Conservation (phyloP, 2,113 vertebrate species). For the Mobula hypostoma region DNA sequence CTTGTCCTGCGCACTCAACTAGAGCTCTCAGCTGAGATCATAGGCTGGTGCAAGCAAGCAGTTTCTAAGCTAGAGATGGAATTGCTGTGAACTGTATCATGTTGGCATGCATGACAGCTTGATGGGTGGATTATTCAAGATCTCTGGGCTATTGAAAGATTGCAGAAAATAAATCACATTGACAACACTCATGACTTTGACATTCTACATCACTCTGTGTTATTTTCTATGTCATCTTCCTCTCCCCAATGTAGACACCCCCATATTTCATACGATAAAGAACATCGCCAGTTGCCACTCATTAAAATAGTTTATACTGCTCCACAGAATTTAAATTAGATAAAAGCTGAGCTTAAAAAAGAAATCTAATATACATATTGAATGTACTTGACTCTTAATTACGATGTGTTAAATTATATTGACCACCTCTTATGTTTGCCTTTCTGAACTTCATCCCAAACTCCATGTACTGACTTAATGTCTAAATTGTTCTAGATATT, state of each 20-base stretch:
- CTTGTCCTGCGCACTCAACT: neutral
- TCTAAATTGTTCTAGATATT: conserved; percentile 28
- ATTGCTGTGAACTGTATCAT: neutral
- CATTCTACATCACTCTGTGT: neutral
- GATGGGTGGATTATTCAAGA: neutral
- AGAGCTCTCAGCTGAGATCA: neutral
- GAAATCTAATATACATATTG: neutral
- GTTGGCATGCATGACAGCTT: neutral
- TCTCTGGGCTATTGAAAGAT: neutral
- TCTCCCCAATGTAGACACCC: neutral
- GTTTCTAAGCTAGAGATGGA: neutral
- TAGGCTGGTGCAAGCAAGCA: neutral
- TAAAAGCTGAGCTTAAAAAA: neutral
- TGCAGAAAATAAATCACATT: neutral
- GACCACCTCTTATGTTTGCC: neutral
- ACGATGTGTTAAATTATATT: neutral
- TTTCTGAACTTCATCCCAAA: neutral
- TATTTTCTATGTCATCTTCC: neutral
- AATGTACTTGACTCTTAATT: neutral
- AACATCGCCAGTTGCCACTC: neutral
- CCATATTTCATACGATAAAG: neutral
- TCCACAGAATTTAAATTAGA: neutral
- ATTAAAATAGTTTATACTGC: neutral
- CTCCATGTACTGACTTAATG: conserved; percentile 23
- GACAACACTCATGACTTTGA: neutral